Percentiles rank a stretch among this genome's conserved stretches.
Conservation (phyloP, 2,888 invertebrate species). For the Cosmorhoe ocellata region DNA sequence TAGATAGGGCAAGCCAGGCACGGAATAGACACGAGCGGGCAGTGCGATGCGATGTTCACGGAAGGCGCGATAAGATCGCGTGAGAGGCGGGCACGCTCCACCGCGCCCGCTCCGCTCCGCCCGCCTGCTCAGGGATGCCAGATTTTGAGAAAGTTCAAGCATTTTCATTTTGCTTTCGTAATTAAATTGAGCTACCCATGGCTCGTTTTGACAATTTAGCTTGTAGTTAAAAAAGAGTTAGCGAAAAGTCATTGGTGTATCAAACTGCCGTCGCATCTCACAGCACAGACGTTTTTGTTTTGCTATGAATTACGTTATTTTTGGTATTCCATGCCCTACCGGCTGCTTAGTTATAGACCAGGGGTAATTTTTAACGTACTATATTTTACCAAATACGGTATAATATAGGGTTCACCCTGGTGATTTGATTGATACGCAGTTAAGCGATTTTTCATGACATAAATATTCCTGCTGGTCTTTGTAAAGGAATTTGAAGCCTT, state of each 20-base stretch:
- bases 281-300: no score
- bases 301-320: no score
- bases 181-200: not conserved
- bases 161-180: slow-evolving; percentile 7
- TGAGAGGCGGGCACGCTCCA: slow-evolving; percentile 71
- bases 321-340: no score
- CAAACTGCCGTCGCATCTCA: no score
- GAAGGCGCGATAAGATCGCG: slow-evolving; percentile 80
- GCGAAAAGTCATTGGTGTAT: no score
- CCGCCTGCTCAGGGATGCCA: slow-evolving; percentile 50
- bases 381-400: no score
- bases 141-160: slow-evolving; percentile 19
- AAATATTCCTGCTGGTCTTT: not conserved
- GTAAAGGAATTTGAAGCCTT: slow-evolving; percentile 12
- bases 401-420: no score
- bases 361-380: no score
- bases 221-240: no score
- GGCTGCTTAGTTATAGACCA: no score
- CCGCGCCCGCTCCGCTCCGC: slow-evolving; percentile 49
- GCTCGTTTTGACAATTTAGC: no score
- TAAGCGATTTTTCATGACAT: not conserved
- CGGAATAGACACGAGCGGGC: slow-evolving; percentile 71
- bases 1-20: slow-evolving; percentile 64
- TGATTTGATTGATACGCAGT: not conserved
- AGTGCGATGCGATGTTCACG: slow-evolving; percentile 77